Evolutionary conservation across 2,797 vertebrate genomes (phyloP).

Genomic region (Tokudaia muenninki): DNA sequence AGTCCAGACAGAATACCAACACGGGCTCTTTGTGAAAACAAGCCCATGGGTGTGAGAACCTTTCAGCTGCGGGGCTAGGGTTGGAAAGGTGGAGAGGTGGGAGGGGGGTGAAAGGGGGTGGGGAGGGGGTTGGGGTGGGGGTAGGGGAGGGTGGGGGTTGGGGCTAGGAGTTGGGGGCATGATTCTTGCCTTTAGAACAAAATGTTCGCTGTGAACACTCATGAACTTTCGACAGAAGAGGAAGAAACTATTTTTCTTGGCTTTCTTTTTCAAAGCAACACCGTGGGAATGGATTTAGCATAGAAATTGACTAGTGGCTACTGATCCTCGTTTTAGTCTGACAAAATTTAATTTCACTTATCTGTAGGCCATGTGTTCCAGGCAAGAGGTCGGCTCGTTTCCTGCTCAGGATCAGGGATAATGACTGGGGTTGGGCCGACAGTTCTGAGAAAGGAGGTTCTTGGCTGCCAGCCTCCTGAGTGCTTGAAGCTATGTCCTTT

Average conservation of each 20-base stretch:
- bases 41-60: neutral
- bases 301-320: neutral
- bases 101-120: no score
- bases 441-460: neutral
- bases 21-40: neutral
- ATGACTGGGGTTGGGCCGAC: neutral
- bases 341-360: neutral
- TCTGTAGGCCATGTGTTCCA: neutral
- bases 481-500: neutral
- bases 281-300: neutral
- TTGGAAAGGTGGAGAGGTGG: no score
- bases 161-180: neutral
- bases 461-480: no score
- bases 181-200: neutral
- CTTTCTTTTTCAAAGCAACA: neutral
- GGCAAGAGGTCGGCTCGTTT: neutral
- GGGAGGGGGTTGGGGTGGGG: fast-evolving
- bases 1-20: no score
- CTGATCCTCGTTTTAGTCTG: neutral
- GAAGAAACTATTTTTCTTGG: neutral
- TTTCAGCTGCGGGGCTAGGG: neutral
- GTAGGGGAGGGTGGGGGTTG: neutral
- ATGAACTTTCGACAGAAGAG: neutral
- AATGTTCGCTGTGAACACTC: slow-evolving; percentile 25
- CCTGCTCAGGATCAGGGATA: neutral